phyloP scores from a whole-genome alignment of 1,140 invertebrate species.

The Octopus sinensis region DNA sequence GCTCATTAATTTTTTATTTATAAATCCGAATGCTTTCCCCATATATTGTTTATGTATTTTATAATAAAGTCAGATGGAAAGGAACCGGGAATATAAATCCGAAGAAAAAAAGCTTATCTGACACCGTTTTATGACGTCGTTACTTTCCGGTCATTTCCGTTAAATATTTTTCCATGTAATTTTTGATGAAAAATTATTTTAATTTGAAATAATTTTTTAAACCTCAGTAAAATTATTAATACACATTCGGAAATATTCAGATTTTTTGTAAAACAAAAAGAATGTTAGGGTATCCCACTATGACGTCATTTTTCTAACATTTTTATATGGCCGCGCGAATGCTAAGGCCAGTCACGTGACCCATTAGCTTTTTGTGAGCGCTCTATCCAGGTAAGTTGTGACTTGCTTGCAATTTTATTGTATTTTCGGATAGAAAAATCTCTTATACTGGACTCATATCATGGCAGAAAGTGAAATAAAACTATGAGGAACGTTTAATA shows the following conservation, averaged over 20 bases:
- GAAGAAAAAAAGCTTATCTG: no score
- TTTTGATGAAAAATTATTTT: background rate
- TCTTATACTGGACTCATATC: background rate
- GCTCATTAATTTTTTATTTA: no score
- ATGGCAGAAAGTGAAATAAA: background rate
- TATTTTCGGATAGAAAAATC: background rate
- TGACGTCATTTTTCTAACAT: slow-evolving; percentile 1
- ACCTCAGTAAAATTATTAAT: background rate
- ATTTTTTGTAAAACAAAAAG: background rate
- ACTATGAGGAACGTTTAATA: background rate
- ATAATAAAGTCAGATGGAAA: no score
- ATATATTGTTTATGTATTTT: no score
- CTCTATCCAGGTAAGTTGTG: background rate
- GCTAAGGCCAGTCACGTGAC: background rate
- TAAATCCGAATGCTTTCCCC: no score
- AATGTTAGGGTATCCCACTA: background rate
- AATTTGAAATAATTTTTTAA: background rate
- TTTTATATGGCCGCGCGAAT: slow-evolving; percentile 10
- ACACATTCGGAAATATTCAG: background rate
- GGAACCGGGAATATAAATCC: no score
- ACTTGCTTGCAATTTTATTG: background rate
- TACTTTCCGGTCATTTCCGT: background rate
- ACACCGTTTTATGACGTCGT: background rate
- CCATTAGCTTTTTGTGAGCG: slow-evolving; percentile 10
- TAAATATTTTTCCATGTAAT: background rate